Evolutionary conservation across 2,888 invertebrate genomes (phyloP), one percentile per base, ranked within the genome.

Genomic region (Drosophila koepferae): DNA sequence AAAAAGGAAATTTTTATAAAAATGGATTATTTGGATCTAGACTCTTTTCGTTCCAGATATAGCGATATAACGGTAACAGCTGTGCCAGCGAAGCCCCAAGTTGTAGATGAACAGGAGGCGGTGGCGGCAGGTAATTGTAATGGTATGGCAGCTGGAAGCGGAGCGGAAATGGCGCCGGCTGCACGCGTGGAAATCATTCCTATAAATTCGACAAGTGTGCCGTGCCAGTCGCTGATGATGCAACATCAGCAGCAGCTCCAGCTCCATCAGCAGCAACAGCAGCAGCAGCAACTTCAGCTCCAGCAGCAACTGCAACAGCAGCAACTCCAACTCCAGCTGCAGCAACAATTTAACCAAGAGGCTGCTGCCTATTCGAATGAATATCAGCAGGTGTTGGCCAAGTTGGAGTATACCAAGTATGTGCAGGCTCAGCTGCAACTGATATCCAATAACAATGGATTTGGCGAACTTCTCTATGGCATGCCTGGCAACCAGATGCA

Each of bases 21-120:
- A 56, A 84, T 86, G 90, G 72, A 89, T 1, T 76, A 56, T 59
- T 28, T 82, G 49, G 86, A 87, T 51, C 61, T 87, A 4, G 86
- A 87, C 56, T 70, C 81, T 20, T 83, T 87, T 55, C 86, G 89
- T 8, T 81, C 81, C 2, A 79, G 74, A 54, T 87, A 87, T 61
- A 89, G 79, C 59, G 86, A 87, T n/a, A 63, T 87, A 59, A 87
- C 86, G 9, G 77, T 87, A 0, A 87, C 86, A 0, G 55, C 86
- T 0, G 79, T 90, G 41, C 74, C 86, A 3, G 23, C 63, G 9
- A 70, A 55, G 31, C 43, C 14, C 0, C 43, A 23, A 2, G 43
- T 44, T 8, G n/a, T 28, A 5, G 53, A 48, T 0, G 23, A 3
- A 0, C 34, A 60, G 18, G 46, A 46, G n/a, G 4, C 8, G 2